These are phyloP conservation scores for Eupithecia vulgata DNA, from an alignment of 2,888 invertebrate genomes.

Conservation along the genomic window DNA sequence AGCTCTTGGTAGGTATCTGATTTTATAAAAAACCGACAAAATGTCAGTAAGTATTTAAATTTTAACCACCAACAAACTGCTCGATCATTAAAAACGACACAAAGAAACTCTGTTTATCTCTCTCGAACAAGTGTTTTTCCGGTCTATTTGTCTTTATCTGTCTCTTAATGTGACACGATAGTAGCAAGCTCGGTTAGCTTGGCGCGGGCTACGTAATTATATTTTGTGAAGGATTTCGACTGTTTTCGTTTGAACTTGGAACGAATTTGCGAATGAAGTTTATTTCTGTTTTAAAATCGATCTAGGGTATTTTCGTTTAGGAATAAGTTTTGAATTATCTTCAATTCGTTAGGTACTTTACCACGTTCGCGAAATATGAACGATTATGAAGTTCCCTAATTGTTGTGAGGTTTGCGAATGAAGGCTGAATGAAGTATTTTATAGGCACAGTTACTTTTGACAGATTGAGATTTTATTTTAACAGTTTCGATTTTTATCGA, in stretches of 20 bases:
- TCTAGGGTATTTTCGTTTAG: not conserved
- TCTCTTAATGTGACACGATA: constrained; percentile 79
- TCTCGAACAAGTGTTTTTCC: constrained; percentile 76
- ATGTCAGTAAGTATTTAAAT: not conserved
- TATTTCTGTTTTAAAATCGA: constrained; percentile 1
- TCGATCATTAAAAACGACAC: constrained; percentile 78
- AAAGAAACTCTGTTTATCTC: constrained; percentile 74
- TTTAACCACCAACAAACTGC: not conserved
- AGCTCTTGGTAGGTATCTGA: not conserved
- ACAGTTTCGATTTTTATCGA: too few relatives aligned
- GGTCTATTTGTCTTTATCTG: constrained; percentile 82
- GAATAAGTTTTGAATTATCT: too few relatives aligned
- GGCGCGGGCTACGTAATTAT: constrained; percentile 52
- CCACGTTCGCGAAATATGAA: too few relatives aligned
- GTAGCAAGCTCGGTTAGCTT: constrained; percentile 77
- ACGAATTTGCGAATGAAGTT: constrained; percentile 3
- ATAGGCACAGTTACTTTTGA: too few relatives aligned
- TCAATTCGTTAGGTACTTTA: too few relatives aligned
- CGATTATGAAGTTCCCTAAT: too few relatives aligned
- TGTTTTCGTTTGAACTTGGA: constrained; percentile 26
- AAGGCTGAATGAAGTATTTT: too few relatives aligned
- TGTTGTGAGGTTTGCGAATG: too few relatives aligned
- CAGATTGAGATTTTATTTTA: too few relatives aligned
- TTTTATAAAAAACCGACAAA: not conserved
- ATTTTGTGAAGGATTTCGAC: constrained; percentile 40